Conservation (phyloP, 2,888 invertebrate genomes). For the Steinernema carpocapsae region DNA sequence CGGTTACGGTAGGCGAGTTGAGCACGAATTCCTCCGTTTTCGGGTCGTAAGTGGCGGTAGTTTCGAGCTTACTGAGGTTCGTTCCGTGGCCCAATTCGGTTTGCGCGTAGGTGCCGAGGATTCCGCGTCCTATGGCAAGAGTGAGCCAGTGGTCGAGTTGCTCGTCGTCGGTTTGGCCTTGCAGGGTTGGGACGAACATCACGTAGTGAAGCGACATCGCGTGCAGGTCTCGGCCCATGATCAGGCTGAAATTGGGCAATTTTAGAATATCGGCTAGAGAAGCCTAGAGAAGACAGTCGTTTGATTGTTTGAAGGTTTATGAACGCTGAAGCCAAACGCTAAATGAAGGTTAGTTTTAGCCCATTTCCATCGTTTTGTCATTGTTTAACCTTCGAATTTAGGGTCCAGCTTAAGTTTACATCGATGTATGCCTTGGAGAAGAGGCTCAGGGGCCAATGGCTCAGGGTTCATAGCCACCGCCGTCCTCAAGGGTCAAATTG, state of each 20-base stretch:
- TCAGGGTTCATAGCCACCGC: too few relatives aligned
- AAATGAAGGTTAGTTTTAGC: too few relatives aligned
- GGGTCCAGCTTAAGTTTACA: too few relatives aligned
- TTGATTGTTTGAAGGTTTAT: too few relatives aligned
- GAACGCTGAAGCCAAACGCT: too few relatives aligned
- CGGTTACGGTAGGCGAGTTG: constrained; percentile 84
- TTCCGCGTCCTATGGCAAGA: constrained; percentile 77
- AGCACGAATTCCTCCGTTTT: constrained; percentile 83
- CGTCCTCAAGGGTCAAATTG: too few relatives aligned
- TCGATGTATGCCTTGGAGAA: too few relatives aligned
- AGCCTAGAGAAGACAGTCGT: too few relatives aligned
- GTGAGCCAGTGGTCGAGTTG: constrained; percentile 88
- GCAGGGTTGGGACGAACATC: constrained; percentile 88
- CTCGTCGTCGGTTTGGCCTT: constrained; percentile 80
- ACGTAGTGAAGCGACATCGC: constrained; percentile 83
- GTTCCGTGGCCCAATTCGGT: constrained; percentile 77
- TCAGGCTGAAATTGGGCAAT: constrained; percentile 50
- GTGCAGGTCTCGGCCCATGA: constrained; percentile 69
- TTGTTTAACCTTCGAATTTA: too few relatives aligned
- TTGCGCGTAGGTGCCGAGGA: constrained; percentile 94
- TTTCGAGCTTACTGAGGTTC: constrained; percentile 88
- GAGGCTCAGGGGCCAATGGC: too few relatives aligned
- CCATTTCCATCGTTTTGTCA: too few relatives aligned
- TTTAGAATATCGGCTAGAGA: not conserved
- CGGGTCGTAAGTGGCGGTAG: constrained; percentile 87